phyloP scores from a whole-genome alignment of 37 sponge, comb jelly and placozoan species.

The Beroe ovata region DNA sequence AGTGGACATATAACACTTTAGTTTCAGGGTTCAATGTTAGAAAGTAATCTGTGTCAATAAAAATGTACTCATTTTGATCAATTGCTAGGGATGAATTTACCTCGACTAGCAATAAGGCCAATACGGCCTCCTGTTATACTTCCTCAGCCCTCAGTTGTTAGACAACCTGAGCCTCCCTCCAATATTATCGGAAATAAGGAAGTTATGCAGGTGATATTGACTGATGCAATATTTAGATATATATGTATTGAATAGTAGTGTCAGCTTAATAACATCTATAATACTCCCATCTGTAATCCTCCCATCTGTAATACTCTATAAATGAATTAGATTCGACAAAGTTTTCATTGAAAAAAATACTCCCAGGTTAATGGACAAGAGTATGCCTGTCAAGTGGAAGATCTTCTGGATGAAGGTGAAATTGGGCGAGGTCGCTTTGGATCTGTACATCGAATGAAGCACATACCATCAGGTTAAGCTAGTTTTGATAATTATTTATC shows the following conservation, averaged over 20 bases:
- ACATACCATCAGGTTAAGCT: conserved; percentile 51
- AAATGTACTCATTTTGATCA: no score
- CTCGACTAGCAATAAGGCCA: conserved; percentile 50
- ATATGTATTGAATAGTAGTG: not conserved
- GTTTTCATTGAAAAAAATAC: no score
- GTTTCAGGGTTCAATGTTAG: no score
- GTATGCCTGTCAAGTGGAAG: conserved; percentile 50
- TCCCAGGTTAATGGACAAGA: conserved; percentile 43
- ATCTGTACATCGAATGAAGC: conserved; percentile 46
- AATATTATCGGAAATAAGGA: conserved; percentile 35
- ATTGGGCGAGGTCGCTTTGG: conserved; percentile 66
- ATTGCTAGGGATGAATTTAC: conserved; percentile 55
- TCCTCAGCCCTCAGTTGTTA: conserved; percentile 11
- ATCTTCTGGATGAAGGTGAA: conserved; percentile 51
- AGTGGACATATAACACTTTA: no score
- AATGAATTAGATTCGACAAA: no score
- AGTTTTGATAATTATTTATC: not conserved
- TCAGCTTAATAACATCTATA: no score
- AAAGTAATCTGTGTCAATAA: no score
- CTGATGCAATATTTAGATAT: not conserved
- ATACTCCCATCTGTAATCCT: no score
- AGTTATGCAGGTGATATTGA: conserved; percentile 20
- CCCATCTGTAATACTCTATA: no score
- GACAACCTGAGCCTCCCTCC: conserved; percentile 25
- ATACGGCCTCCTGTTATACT: conserved; percentile 15